A percentile compares a stretch with the other conserved stretches of the same genome.
Conservation (phyloP, 2,113 vertebrate species). For the Sapajus apella region DNA sequence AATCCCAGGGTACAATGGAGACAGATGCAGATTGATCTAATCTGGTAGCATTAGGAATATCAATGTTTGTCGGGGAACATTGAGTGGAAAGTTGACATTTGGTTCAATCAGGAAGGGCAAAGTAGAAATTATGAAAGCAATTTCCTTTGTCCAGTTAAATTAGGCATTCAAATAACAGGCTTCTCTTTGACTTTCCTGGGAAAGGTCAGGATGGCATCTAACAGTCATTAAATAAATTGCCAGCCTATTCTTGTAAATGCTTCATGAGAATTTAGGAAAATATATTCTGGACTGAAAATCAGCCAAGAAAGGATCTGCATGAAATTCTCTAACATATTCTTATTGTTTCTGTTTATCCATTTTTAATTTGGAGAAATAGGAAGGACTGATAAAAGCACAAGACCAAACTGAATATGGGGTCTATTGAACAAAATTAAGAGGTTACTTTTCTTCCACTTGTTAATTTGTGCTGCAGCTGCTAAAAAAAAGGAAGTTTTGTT, state of each 20-base stretch:
- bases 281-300: constrained; percentile 21
- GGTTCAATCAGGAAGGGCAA: constrained; percentile 70
- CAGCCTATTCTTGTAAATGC: neutral
- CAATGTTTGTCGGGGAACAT: constrained; percentile 36
- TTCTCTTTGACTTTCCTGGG: constrained; percentile 68
- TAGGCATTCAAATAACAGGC: constrained; percentile 48
- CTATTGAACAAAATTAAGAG: neutral
- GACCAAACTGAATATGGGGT: neutral
- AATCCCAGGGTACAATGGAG: constrained; percentile 47
- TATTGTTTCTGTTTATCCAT: neutral
- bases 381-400: neutral
- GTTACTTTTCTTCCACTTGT: constrained; percentile 35
- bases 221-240: constrained; percentile 38
- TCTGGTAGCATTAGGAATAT: constrained; percentile 49
- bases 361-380: constrained; percentile 38
- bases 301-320: neutral
- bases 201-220: constrained; percentile 44
- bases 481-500: neutral
- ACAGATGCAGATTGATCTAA: constrained; percentile 64
- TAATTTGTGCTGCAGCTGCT: neutral
- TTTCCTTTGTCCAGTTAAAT: constrained; percentile 71
- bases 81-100: constrained; percentile 60
- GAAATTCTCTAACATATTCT: neutral
- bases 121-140: constrained; percentile 60
- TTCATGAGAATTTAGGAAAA: constrained; percentile 8